Evolutionary conservation across 1,140 invertebrate genomes (phyloP).

Genomic region (Drosophila equinoxialis): DNA sequence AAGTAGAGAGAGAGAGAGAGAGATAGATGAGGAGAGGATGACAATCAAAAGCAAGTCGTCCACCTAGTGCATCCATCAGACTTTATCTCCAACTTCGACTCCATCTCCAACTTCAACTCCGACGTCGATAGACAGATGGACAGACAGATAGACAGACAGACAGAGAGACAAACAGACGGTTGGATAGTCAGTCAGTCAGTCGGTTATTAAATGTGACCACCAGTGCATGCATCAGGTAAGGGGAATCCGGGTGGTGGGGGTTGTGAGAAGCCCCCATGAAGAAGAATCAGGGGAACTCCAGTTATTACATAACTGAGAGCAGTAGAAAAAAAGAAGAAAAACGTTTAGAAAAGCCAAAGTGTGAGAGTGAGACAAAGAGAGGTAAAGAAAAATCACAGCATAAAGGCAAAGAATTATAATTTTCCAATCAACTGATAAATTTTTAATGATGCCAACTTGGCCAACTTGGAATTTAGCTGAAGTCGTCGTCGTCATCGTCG

Average conservation of each 20-base stretch:
- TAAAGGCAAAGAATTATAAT: constrained; percentile 81
- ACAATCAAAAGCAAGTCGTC: constrained; percentile 22
- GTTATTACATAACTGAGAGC: constrained; percentile 63
- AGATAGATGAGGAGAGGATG: constrained; percentile 13
- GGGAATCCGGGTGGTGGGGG: no score
- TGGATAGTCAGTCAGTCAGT: constrained; percentile 39
- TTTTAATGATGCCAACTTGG: constrained; percentile 72
- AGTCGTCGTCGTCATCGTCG: constrained; percentile 2
- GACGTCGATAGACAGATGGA: constrained; percentile 7
- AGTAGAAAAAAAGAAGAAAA: constrained; percentile 27
- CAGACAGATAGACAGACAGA: background rate
- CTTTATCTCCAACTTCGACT: background rate
- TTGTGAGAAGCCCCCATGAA: no score
- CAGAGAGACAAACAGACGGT: constrained; percentile 34
- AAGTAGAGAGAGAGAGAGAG: no score
- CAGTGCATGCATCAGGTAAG: background rate
- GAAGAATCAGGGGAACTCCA: constrained; percentile 19
- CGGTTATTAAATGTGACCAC: constrained; percentile 75
- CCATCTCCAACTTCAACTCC: no score
- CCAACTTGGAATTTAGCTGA: constrained; percentile 60
- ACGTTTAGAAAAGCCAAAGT: background rate
- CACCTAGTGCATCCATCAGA: constrained; percentile 50
- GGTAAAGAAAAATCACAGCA: constrained; percentile 61
- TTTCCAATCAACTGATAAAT: constrained; percentile 82
- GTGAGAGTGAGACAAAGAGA: constrained; percentile 8